A percentile compares a stretch with the other conserved stretches of the same genome.
Evolutionary conservation across 2,888 invertebrate genomes (phyloP).

Genomic region (Pterostichus niger): DNA sequence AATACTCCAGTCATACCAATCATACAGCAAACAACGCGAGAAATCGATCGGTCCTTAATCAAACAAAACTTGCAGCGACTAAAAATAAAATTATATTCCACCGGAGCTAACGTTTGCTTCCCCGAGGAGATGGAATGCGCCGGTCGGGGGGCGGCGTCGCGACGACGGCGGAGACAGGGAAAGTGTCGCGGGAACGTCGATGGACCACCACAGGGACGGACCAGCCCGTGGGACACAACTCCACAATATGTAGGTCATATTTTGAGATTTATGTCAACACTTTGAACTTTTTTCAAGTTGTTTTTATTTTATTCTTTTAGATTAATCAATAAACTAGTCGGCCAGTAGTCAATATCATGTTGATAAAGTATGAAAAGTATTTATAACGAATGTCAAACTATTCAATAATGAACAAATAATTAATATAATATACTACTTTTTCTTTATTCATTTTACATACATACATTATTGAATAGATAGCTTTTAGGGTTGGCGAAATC

Average conservation of each 20-base stretch:
- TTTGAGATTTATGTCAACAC: conserved; percentile 21
- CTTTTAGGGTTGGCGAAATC: no score
- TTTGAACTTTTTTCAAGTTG: neutral
- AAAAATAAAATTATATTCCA: conserved; percentile 45
- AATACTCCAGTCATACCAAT: conserved; percentile 18
- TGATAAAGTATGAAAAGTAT: no score
- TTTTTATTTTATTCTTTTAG: conserved; percentile 3
- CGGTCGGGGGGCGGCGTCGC: neutral
- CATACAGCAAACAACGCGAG: conserved; percentile 15
- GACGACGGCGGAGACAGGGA: conserved; percentile 7
- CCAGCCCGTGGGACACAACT: conserved; percentile 35
- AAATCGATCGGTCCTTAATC: conserved; percentile 37
- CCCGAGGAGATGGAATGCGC: conserved; percentile 4
- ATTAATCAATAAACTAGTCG: neutral
- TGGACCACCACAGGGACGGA: conserved; percentile 15
- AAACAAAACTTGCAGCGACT: conserved; percentile 36
- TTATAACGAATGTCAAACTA: no score
- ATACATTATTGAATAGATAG: no score
- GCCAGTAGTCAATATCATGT: conserved; percentile 6
- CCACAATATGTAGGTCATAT: conserved; percentile 42
- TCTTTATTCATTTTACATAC: no score
- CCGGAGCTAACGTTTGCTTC: neutral
- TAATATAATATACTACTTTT: no score
- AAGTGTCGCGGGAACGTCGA: conserved; percentile 35
- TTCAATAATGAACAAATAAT: no score